Percentiles rank a stretch among this genome's conserved stretches.
These are phyloP conservation scores for Apis florea DNA, from an alignment of 1,140 invertebrate species.

Conservation along the genomic window DNA sequence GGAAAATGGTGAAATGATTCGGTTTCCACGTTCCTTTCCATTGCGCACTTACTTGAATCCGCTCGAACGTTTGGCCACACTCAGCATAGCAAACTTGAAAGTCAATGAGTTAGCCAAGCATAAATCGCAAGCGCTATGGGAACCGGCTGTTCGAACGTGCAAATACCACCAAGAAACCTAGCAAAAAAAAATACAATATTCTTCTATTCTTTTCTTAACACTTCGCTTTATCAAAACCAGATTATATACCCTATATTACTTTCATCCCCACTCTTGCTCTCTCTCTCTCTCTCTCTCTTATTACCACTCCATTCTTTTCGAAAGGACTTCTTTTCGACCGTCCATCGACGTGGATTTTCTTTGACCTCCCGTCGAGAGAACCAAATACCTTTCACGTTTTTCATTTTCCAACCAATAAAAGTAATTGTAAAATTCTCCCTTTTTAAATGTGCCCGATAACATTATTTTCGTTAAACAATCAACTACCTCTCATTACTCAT, in stretches of 20 bases:
- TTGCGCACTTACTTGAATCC: slow-evolving; percentile 13
- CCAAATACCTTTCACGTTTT: not conserved
- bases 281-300: no score
- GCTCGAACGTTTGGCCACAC: slow-evolving; percentile 11
- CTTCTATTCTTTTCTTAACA: not conserved
- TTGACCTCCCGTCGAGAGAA: not conserved
- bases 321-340: no score
- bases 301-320: no score
- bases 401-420: no score
- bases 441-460: no score
- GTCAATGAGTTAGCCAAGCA: slow-evolving; percentile 30
- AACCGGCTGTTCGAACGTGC: not conserved
- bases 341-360: no score
- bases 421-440: no score
- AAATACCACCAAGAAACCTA: not conserved
- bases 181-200: not conserved
- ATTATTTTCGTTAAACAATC: no score
- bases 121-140: slow-evolving; percentile 16
- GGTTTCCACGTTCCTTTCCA: not conserved
- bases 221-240: no score
- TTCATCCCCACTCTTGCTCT: accelerated
- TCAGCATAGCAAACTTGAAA: slow-evolving; percentile 12
- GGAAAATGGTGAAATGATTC: not conserved
- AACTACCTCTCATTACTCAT: no score
- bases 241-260: not conserved